These are phyloP conservation scores for Epizoanthus rinbou DNA, from an alignment of 92 coral and sea anemone species.

Conservation along the genomic window DNA sequence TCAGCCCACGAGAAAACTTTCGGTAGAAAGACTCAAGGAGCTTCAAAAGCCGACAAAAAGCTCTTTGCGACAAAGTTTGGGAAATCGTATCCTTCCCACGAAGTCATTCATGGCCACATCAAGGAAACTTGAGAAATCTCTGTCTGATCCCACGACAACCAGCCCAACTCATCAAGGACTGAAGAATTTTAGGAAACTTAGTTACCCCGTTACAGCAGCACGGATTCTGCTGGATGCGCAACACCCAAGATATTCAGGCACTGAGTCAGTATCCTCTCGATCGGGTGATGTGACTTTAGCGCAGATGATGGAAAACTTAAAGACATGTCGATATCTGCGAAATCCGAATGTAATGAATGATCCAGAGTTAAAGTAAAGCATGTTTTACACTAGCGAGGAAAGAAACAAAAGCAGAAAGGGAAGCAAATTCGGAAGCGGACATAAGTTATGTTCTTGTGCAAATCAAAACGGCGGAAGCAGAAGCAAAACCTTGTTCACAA, in stretches of 20 bases:
- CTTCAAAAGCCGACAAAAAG: constrained; percentile 56
- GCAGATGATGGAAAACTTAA: constrained; percentile 40
- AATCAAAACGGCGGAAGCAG: too few species aligned
- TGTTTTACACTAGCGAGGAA: too few species aligned
- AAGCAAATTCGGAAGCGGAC: too few species aligned
- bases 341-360: not conserved
- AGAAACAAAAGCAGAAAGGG: too few species aligned
- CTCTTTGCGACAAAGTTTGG: constrained; percentile 38
- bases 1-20: constrained; percentile 16
- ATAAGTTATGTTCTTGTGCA: too few species aligned
- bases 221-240: constrained; percentile 27
- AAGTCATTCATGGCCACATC: not conserved
- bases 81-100: not conserved
- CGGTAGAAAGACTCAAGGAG: constrained; percentile 37
- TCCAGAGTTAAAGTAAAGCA: not conserved
- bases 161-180: not conserved
- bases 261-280: not conserved
- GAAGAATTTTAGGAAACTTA: constrained; percentile 29
- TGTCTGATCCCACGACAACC: not conserved
- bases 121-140: not conserved
- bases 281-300: constrained; percentile 15
- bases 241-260: not conserved
- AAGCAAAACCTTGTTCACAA: too few species aligned
- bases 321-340: constrained; percentile 42
- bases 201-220: constrained; percentile 38